Conservation (phyloP, 1,140 invertebrate species). For the Ips typographus region DNA sequence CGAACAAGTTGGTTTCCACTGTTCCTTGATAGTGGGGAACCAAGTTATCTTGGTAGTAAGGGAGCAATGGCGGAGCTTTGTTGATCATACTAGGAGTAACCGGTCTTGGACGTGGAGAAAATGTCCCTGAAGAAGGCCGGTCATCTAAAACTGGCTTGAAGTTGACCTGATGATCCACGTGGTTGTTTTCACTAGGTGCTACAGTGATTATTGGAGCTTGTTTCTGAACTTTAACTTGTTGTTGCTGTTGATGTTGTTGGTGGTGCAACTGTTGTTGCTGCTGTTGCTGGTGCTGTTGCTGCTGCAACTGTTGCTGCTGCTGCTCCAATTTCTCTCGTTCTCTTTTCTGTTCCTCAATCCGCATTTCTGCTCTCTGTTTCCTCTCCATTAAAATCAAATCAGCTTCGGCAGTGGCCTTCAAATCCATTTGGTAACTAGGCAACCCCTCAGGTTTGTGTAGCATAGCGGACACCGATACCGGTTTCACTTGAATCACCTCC, state of each 20-base stretch:
- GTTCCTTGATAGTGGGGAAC: conserved; percentile 60
- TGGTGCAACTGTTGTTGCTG: not conserved
- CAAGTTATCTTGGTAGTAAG: conserved; percentile 67
- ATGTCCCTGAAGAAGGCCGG: conserved; percentile 28
- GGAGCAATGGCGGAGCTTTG: conserved; percentile 65
- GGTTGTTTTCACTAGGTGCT: conserved; percentile 28
- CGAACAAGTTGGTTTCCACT: conserved; percentile 57
- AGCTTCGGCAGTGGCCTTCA: conserved; percentile 41
- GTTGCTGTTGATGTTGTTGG: not conserved
- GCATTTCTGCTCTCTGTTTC: conserved; percentile 33
- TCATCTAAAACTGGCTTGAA: conserved; percentile 43
- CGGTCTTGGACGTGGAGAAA: conserved; percentile 52
- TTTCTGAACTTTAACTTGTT: not conserved
- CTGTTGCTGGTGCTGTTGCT: not conserved
- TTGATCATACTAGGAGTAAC: conserved; percentile 64
- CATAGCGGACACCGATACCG: conserved; percentile 51
- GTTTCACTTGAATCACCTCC: conserved; percentile 43
- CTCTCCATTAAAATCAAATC: conserved; percentile 42
- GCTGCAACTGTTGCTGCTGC: not conserved
- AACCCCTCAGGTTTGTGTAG: conserved; percentile 58
- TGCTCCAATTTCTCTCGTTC: conserved; percentile 9
- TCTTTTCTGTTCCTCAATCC: conserved; percentile 35
- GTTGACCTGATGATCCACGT: conserved; percentile 42
- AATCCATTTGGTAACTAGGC: conserved; percentile 45
- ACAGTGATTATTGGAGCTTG: conserved; percentile 41